phyloP scores from a whole-genome alignment of 2,113 vertebrate genomes.

The Solenodon paradoxus region DNA sequence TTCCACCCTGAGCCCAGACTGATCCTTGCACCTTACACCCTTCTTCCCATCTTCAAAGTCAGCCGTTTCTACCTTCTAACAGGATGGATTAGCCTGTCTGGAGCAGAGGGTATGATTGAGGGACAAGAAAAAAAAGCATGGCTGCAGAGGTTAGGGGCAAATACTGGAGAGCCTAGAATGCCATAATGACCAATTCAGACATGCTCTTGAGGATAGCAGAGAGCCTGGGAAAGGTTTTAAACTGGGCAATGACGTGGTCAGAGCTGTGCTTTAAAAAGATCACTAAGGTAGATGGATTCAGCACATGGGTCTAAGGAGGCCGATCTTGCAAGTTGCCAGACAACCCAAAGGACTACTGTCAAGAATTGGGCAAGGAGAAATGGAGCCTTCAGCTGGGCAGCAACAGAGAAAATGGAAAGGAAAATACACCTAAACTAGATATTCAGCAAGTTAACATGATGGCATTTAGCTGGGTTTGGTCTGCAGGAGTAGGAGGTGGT shows the following conservation, averaged over 20 bases:
- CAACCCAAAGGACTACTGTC: neutral
- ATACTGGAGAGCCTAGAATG: neutral
- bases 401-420: neutral
- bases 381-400: neutral
- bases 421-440: neutral
- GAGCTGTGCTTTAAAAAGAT: neutral
- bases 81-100: neutral
- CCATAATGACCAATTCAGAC: neutral
- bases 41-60: neutral
- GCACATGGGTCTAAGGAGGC: neutral
- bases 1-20: neutral
- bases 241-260: neutral
- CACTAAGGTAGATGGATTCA: neutral
- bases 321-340: neutral
- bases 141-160: neutral
- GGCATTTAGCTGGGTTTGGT: neutral
- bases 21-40: neutral
- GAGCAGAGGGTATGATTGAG: neutral
- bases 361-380: neutral
- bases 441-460: neutral
- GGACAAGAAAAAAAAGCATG: neutral
- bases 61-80: neutral
- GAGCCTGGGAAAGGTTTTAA: neutral
- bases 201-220: neutral
- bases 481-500: neutral